A percentile compares a stretch with the other conserved stretches of the same genome.
phyloP scores from a whole-genome alignment of 1,140 invertebrate genomes.

The Chymomyza costata region DNA sequence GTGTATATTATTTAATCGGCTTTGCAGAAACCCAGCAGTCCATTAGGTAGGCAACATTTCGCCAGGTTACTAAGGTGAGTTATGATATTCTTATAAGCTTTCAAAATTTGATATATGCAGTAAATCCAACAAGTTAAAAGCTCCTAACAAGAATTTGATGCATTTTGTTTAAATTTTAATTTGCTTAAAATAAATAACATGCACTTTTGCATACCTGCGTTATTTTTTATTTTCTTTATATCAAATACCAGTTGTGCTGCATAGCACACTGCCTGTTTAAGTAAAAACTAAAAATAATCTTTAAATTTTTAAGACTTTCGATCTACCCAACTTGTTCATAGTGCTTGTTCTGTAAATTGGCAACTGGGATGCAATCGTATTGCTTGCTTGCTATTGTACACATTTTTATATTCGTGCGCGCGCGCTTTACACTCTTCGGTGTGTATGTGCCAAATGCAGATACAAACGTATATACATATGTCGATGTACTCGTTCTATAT shows the following conservation, averaged over 20 bases:
- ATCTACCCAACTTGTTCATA: neutral
- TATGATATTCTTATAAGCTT: too few species aligned
- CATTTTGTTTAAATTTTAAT: too few species aligned
- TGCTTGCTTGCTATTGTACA: conserved; percentile 28
- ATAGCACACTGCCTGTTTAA: neutral
- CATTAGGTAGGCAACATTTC: too few species aligned
- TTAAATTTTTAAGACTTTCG: neutral
- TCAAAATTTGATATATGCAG: too few species aligned
- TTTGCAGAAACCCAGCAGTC: too few species aligned
- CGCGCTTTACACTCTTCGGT: conserved; percentile 22
- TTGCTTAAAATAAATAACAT: too few species aligned
- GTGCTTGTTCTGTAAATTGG: conserved; percentile 23
- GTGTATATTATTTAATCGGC: too few species aligned
- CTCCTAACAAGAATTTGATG: too few species aligned
- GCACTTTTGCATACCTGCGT: too few species aligned
- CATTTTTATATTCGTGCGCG: conserved; percentile 40
- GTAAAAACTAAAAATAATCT: neutral
- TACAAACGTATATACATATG: conserved; percentile 4
- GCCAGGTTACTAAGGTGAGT: too few species aligned
- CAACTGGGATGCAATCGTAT: conserved; percentile 21
- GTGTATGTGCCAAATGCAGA: conserved; percentile 19
- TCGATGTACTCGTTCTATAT: conserved; percentile 5
- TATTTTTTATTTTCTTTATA: too few species aligned
- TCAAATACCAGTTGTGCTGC: neutral
- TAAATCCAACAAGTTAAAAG: too few species aligned